These are phyloP conservation scores for Electrona antarctica DNA, from an alignment of 2,113 vertebrate genomes.

Conservation along the genomic window DNA sequence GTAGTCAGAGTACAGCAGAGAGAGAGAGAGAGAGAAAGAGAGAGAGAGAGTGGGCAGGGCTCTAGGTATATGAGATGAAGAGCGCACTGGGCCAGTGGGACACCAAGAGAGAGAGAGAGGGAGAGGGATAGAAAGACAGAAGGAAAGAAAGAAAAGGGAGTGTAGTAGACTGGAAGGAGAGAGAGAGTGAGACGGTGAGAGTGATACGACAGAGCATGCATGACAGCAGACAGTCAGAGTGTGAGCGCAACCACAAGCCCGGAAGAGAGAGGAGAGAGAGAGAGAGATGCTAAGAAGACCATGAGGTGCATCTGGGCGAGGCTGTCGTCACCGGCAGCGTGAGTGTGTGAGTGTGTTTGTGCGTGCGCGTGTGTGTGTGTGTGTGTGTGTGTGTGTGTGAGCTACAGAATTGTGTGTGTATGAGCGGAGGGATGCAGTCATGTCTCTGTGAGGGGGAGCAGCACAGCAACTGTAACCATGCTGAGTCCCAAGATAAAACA, in stretches of 20 bases:
- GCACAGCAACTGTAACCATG: constrained; percentile 81
- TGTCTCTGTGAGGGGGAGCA: constrained; percentile 73
- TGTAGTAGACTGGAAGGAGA: constrained; percentile 28
- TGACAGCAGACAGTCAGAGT: constrained; percentile 43
- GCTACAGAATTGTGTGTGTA: constrained; percentile 27
- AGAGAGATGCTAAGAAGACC: constrained; percentile 54
- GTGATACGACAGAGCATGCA: neutral
- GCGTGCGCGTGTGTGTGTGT: constrained; percentile 14
- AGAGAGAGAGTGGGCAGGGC: constrained; percentile 69
- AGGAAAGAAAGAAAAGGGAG: constrained; percentile 40
- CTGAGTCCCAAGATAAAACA: constrained; percentile 92
- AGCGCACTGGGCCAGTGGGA: constrained; percentile 57
- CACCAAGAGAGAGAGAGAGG: constrained; percentile 35
- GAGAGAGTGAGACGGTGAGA: constrained; percentile 13
- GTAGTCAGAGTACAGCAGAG: constrained; percentile 33
- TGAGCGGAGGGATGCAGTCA: constrained; percentile 76
- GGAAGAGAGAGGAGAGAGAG: constrained; percentile 45
- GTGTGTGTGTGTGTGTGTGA: constrained; percentile 39
- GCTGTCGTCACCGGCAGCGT: constrained; percentile 37
- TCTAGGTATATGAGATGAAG: constrained; percentile 64
- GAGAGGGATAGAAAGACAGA: constrained; percentile 49
- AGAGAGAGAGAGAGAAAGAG: constrained; percentile 63
- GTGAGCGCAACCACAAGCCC: constrained; percentile 48
- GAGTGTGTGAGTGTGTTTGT: constrained; percentile 13
- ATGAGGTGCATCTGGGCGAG: constrained; percentile 73